A percentile compares a stretch with the other conserved stretches of the same genome.
phyloP scores from a whole-genome alignment of 2,888 invertebrate genomes.

The Ophioninae sp. region DNA sequence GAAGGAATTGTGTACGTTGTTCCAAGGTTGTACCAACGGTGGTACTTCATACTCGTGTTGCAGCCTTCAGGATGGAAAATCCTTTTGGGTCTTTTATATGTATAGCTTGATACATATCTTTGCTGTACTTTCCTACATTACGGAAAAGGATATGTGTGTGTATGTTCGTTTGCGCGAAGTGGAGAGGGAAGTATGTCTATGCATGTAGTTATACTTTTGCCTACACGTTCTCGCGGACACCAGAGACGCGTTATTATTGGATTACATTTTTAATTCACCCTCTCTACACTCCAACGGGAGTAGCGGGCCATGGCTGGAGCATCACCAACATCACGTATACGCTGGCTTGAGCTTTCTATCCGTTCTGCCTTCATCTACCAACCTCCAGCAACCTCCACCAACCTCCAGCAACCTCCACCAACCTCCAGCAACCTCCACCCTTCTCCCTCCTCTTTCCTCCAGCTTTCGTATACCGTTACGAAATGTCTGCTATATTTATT shows the following conservation, averaged over 20 bases:
- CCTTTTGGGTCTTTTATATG: constrained; percentile 58
- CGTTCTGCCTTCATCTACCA: constrained; percentile 60
- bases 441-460: too few species aligned
- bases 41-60: constrained; percentile 11
- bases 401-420: too few species aligned
- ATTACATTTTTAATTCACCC: constrained; percentile 81
- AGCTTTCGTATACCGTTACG: constrained; percentile 61
- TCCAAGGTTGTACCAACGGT: constrained; percentile 35
- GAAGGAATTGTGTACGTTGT: constrained; percentile 38
- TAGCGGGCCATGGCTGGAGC: constrained; percentile 56
- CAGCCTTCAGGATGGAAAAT: constrained; percentile 50
- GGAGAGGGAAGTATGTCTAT: constrained; percentile 32
- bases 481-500: constrained; percentile 35
- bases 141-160: constrained; percentile 15
- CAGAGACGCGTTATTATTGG: constrained; percentile 81
- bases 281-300: constrained; percentile 69
- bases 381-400: too few species aligned
- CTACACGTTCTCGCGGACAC: constrained; percentile 72
- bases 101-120: constrained; percentile 60
- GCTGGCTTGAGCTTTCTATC: constrained; percentile 61
- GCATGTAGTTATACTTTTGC: constrained; percentile 51
- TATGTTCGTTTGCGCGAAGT: constrained; percentile 4
- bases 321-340: constrained; percentile 58
- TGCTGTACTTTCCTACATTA: constrained; percentile 58
- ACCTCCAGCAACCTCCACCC: too few species aligned